phyloP scores from a whole-genome alignment of 2,797 vertebrate species.

The Spinus pinus region DNA sequence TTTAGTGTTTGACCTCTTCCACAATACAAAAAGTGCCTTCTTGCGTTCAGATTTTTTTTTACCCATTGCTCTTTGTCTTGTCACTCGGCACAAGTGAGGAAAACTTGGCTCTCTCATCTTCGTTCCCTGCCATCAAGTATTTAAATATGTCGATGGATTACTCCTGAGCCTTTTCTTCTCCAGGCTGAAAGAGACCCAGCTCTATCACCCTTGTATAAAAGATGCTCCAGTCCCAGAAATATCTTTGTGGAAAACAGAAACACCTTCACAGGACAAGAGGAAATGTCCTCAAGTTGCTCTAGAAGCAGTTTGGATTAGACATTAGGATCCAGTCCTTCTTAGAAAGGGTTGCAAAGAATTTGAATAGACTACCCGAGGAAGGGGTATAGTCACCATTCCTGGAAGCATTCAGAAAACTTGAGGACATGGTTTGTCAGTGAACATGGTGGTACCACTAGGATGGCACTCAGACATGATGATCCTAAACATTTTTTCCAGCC shows the following conservation, averaged over 20 bases:
- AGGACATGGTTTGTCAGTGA: not conserved
- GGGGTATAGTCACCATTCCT: not conserved
- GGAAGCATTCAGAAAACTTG: not conserved
- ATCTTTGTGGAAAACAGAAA: not conserved
- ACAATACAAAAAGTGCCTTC: not conserved
- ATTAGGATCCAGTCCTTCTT: not conserved
- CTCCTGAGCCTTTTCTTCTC: not conserved
- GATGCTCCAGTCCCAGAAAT: not conserved
- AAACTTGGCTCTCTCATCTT: not conserved
- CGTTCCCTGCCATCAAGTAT: not conserved
- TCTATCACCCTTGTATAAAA: not conserved
- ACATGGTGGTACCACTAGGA: not conserved
- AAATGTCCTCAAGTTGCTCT: not conserved
- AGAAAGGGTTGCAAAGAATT: not conserved
- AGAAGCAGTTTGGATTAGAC: not conserved
- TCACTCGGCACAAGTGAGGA: not conserved
- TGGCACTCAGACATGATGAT: fast-evolving
- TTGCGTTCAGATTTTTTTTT: not conserved
- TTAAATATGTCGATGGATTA: not conserved
- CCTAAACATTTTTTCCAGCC: not conserved
- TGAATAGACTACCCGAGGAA: not conserved
- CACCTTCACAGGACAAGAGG: not conserved
- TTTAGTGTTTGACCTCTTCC: not conserved
- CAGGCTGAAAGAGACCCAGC: not conserved
- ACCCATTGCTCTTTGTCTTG: not conserved